Evolutionary conservation across 1,140 invertebrate species (phyloP).

Genomic region (Musca domestica): DNA sequence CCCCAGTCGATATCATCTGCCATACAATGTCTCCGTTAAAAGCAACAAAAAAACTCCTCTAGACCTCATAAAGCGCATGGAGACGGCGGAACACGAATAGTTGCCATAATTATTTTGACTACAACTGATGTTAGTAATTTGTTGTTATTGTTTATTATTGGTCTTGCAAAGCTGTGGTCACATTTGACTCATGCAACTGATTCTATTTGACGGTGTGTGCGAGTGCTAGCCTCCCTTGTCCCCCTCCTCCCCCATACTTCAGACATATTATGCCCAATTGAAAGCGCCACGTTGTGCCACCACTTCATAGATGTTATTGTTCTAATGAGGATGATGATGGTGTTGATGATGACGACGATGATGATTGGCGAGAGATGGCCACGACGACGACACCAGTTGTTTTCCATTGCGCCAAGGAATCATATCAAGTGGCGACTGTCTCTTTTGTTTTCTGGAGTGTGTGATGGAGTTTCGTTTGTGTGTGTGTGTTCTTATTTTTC

Average conservation of each 20-base stretch:
- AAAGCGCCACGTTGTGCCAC: too few relatives aligned
- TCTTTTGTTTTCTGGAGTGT: conserved; percentile 10
- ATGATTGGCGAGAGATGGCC: too few relatives aligned
- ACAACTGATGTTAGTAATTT: conserved; percentile 12
- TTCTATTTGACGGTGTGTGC: too few relatives aligned
- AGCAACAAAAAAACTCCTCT: background rate
- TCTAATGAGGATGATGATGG: too few relatives aligned
- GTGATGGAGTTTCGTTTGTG: conserved; percentile 1
- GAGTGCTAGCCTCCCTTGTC: too few relatives aligned
- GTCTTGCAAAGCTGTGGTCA: conserved; percentile 4
- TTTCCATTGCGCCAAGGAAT: too few relatives aligned
- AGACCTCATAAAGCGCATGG: background rate
- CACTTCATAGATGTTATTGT: too few relatives aligned
- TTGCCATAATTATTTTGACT: conserved; percentile 26
- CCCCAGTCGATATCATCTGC: too few relatives aligned
- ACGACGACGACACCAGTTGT: too few relatives aligned
- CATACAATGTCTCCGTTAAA: too few relatives aligned
- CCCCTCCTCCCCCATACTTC: background rate
- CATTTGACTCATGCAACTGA: background rate
- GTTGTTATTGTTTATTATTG: conserved; percentile 17
- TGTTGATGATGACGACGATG: too few relatives aligned
- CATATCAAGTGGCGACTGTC: conserved; percentile 5
- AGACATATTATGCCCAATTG: too few relatives aligned
- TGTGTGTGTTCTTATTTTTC: background rate
- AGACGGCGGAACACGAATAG: conserved; percentile 13